phyloP scores from a whole-genome alignment of 2,888 invertebrate species.

The Perithous albicinctus region DNA sequence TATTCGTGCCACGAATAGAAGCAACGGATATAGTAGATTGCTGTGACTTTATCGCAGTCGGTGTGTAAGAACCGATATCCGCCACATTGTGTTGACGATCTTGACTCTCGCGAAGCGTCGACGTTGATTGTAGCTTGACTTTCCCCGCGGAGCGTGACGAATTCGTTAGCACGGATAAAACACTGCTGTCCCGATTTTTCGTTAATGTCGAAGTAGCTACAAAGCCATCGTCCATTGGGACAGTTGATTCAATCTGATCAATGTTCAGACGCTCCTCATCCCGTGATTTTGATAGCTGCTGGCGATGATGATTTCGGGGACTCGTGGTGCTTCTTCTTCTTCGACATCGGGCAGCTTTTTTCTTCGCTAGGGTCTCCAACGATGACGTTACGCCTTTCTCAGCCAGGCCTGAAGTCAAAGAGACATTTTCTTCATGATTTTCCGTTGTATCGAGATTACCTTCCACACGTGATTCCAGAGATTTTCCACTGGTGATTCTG shows the following conservation, averaged over 20 bases:
- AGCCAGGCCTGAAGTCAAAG: conserved; percentile 17
- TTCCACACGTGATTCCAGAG: neutral
- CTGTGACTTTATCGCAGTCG: conserved; percentile 31
- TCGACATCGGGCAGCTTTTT: conserved; percentile 52
- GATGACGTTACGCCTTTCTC: conserved; percentile 48
- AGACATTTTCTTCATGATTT: neutral
- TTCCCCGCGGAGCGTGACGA: conserved; percentile 51
- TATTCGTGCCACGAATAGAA: conserved; percentile 60
- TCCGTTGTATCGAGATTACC: neutral
- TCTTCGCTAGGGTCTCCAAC: conserved; percentile 58
- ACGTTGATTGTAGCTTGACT: conserved; percentile 31
- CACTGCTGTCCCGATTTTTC: conserved; percentile 55
- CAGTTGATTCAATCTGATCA: neutral
- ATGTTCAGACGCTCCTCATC: neutral
- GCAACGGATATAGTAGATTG: conserved; percentile 61
- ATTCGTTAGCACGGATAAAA: conserved; percentile 43
- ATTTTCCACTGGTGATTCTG: neutral
- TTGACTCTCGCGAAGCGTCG: neutral
- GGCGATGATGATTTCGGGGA: conserved; percentile 43
- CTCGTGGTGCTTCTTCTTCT: conserved; percentile 52
- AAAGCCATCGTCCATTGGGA: conserved; percentile 35
- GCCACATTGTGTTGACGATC: conserved; percentile 15
- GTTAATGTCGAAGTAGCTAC: conserved; percentile 62
- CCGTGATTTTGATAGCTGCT: conserved; percentile 22
- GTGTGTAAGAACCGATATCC: conserved; percentile 22